These are phyloP conservation scores for Spheniscus humboldti DNA, from an alignment of 2,797 vertebrate species.

Conservation along the genomic window DNA sequence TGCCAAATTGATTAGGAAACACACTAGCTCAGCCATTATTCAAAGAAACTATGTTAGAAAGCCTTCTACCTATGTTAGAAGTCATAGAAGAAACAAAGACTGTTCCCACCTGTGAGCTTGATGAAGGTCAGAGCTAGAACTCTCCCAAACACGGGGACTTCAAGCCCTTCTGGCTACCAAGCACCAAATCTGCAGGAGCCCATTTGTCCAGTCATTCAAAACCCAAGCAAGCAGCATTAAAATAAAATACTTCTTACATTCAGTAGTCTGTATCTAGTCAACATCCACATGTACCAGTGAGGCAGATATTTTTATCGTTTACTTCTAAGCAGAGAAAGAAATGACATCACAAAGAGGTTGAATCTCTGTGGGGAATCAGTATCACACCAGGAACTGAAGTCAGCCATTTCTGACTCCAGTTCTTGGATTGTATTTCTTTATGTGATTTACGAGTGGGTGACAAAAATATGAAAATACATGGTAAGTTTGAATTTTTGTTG, in stretches of 20 bases:
- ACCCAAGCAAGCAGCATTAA: background rate
- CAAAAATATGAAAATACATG: constrained; percentile 6
- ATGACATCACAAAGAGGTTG: background rate
- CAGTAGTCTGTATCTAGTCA: background rate
- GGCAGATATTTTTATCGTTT: constrained; percentile 50
- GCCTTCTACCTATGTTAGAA: background rate
- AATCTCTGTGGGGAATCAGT: constrained; percentile 15
- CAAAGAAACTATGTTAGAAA: background rate
- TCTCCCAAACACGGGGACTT: background rate
- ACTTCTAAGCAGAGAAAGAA: constrained; percentile 37
- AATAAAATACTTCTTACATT: background rate
- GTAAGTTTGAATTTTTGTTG: background rate
- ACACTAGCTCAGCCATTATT: background rate
- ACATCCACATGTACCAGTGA: background rate
- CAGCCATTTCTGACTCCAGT: constrained; percentile 10
- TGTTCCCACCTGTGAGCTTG: background rate
- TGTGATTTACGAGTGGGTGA: constrained; percentile 14
- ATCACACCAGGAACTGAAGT: background rate
- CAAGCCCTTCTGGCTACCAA: background rate
- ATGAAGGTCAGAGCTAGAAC: background rate
- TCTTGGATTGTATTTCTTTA: constrained; percentile 5
- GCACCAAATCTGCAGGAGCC: background rate
- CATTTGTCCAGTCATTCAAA: background rate
- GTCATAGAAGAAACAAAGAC: background rate
- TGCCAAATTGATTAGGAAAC: background rate